phyloP scores from a whole-genome alignment of 1,140 invertebrate genomes.

The Mylabris phalerata region DNA sequence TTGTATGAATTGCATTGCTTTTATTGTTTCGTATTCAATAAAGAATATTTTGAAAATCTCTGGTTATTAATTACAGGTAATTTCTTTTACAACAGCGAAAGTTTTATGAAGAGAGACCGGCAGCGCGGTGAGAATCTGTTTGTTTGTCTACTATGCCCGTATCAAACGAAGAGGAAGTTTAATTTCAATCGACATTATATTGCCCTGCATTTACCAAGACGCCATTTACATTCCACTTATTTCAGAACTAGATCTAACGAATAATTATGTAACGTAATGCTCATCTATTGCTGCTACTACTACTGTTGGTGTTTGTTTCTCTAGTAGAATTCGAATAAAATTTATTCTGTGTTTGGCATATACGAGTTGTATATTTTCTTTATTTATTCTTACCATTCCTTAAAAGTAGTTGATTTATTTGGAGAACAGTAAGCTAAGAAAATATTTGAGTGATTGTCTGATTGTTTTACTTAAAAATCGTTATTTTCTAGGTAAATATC shows the following conservation, averaged over 20 bases:
- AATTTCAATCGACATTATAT: constrained; percentile 1
- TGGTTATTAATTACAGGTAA: neutral
- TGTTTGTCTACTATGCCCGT: neutral
- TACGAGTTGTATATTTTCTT: neutral
- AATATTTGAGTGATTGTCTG: constrained; percentile 21
- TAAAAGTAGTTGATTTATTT: constrained; percentile 11
- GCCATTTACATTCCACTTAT: too few relatives aligned
- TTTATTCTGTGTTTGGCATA: too few relatives aligned
- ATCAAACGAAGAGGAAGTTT: neutral
- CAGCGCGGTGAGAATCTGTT: too few relatives aligned
- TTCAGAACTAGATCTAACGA: too few relatives aligned
- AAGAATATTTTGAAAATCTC: neutral
- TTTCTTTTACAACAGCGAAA: too few relatives aligned
- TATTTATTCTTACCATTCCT: neutral
- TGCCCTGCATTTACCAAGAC: neutral
- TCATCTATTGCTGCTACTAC: too few relatives aligned
- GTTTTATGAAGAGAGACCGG: too few relatives aligned
- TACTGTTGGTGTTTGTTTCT: too few relatives aligned
- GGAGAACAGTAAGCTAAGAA: neutral
- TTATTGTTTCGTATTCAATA: neutral
- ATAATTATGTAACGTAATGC: too few relatives aligned
- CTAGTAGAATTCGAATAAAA: too few relatives aligned
- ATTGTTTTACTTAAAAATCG: neutral
- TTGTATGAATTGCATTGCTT: neutral
- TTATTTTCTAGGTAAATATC: constrained; percentile 21